A percentile compares a stretch with the other conserved stretches of the same genome.
phyloP scores from a whole-genome alignment of 2,797 vertebrate genomes.

The Coranthus polyacanthus region DNA sequence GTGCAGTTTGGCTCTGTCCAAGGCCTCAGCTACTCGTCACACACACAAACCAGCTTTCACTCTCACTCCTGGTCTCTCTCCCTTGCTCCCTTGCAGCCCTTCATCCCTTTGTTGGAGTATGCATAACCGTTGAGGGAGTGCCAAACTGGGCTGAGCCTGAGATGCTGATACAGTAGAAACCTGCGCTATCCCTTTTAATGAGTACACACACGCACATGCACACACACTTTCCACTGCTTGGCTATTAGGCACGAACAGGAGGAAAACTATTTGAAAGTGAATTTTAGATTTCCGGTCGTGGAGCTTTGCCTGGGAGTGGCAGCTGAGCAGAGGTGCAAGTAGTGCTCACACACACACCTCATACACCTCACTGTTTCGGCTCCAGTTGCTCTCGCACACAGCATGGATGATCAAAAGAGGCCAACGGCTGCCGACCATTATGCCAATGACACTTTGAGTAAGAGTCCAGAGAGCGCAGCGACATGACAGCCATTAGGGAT shows the following conservation, averaged over 20 bases:
- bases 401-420: constrained; percentile 90
- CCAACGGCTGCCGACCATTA: constrained; percentile 89
- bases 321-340: constrained; percentile 70
- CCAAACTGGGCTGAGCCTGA: constrained; percentile 73
- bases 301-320: constrained; percentile 83
- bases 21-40: constrained; percentile 54
- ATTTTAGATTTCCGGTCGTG: constrained; percentile 89
- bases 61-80: constrained; percentile 46
- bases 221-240: constrained; percentile 72
- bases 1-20: constrained; percentile 56
- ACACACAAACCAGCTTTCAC: constrained; percentile 27
- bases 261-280: constrained; percentile 90
- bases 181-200: constrained; percentile 82
- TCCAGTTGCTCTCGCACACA: constrained; percentile 80
- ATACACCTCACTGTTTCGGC: constrained; percentile 81
- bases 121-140: constrained; percentile 72
- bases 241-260: constrained; percentile 84
- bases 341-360: constrained; percentile 51
- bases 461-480: constrained; percentile 88
- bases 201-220: constrained; percentile 68
- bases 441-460: constrained; percentile 92
- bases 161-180: constrained; percentile 88
- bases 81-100: constrained; percentile 52
- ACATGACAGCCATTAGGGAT: constrained; percentile 92
- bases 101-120: constrained; percentile 68